Percentiles rank a stretch among this genome's conserved stretches.
Conservation (phyloP, 2,888 invertebrate genomes). For the Rhogogaster chlorosoma region DNA sequence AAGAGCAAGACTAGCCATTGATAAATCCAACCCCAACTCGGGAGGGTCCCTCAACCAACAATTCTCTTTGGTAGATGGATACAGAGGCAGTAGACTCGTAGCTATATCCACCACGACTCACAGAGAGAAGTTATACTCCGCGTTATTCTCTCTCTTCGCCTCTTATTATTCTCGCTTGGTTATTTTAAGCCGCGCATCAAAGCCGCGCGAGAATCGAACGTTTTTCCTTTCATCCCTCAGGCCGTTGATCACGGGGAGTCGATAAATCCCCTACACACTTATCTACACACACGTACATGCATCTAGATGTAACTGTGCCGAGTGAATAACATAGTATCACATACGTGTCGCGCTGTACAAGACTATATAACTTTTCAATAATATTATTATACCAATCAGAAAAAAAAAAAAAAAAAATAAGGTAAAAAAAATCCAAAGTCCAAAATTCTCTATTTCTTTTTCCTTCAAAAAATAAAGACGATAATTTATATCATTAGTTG, state of each 20-base stretch:
- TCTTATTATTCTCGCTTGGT: conserved; percentile 4
- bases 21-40: not conserved
- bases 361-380: no score
- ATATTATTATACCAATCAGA: no score
- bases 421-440: no score
- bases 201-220: not conserved
- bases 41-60: not conserved
- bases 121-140: not conserved
- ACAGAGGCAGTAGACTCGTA: not conserved
- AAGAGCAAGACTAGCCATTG: not conserved
- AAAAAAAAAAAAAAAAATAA: no score
- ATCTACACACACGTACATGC: not conserved
- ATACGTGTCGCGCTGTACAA: no score
- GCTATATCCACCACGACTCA: not conserved
- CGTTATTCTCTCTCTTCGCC: conserved; percentile 4
- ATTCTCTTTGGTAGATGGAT: not conserved
- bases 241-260: not conserved
- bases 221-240: conserved; percentile 13
- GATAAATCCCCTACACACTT: not conserved
- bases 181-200: conserved; percentile 13
- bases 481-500: no score
- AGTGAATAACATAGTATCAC: no score
- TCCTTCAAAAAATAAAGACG: no score
- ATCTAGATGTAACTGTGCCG: not conserved
- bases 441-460: no score